Base-by-base conservation (phyloP, 2,797 vertebrate species). In the Alauda arvensis region DNA sequence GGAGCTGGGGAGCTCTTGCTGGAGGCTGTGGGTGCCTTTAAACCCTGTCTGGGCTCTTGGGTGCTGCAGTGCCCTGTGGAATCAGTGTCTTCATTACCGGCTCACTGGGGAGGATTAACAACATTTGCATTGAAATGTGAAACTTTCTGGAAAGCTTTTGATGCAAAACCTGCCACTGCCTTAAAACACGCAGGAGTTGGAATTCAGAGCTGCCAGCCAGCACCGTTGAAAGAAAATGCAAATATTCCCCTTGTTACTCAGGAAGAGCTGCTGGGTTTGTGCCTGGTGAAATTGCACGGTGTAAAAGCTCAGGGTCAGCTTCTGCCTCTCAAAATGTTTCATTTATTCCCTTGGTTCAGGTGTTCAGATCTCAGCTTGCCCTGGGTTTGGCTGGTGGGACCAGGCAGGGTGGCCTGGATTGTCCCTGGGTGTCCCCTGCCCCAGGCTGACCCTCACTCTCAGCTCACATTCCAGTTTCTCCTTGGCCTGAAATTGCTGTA, bases 201-300 rank as follows among this genome's bases (percentile, higher is more conserved):
- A 77, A 91, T 85, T 63, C 71, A n/a, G 85, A 90, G 85, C 79
- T 83, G 62, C 3, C 12, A 91, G 62, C 78, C 45, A 45, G 31
- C 5, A 31, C 51, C 8, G 8, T 59, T 76, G 59, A 74, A 85
- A 86, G 85, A 51, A 91, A 92, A 90, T 93, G 87, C 90, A 92
- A 67, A 83, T 89, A 66, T 87, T 77, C 52, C 31, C 46, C 79
- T 86, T 40, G 48, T 83, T 59, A 21, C 70, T 40, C 67, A 19
- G 46, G 74, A 10, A 70, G 63, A 84, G 81, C 84, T 88, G 80
- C 71, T 84, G 28, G 17, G 33, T 91, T 48, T 60, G 80, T 87
- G 85, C 70, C 61, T 67, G 56, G 29, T 74, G 83, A 49, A 85
- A 45, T 3, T 31, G 43, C 48, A 14, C 39, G 34, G 23, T 63